phyloP scores from a whole-genome alignment of 2,113 vertebrate species.

The Lanius collurio region DNA sequence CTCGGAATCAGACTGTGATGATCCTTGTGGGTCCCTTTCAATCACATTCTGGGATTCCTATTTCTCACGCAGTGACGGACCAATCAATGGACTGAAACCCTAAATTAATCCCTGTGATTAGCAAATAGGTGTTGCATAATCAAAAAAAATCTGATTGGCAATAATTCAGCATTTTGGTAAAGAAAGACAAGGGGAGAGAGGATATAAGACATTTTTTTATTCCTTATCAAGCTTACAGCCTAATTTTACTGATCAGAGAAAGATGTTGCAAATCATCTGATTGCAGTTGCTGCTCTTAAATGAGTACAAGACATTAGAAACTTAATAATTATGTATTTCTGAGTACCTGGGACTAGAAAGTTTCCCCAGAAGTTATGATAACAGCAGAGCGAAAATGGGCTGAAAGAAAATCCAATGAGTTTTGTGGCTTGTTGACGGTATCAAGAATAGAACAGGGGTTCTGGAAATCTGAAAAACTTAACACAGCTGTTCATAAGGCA shows the following conservation, averaged over 20 bases:
- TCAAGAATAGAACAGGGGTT: background rate
- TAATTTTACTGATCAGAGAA: background rate
- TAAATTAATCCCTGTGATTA: background rate
- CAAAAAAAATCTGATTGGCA: background rate
- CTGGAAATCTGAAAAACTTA: background rate
- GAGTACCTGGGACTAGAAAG: background rate
- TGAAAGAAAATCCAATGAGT: background rate
- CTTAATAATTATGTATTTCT: background rate
- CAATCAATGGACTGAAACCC: background rate
- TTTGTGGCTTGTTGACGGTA: background rate
- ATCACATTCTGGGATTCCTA: background rate
- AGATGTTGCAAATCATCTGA: background rate
- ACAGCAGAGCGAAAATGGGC: background rate
- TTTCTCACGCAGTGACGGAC: background rate
- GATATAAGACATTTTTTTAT: background rate
- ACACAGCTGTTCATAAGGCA: no score
- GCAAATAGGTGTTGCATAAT: background rate
- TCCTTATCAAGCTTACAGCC: background rate
- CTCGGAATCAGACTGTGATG: background rate
- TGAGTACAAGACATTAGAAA: background rate
- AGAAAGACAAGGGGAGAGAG: background rate
- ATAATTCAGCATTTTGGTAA: background rate
- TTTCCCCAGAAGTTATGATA: background rate
- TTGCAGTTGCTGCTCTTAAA: background rate
- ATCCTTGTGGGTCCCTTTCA: background rate